Conservation (phyloP, 2,888 invertebrate species). For the Eupithecia centaureata region DNA sequence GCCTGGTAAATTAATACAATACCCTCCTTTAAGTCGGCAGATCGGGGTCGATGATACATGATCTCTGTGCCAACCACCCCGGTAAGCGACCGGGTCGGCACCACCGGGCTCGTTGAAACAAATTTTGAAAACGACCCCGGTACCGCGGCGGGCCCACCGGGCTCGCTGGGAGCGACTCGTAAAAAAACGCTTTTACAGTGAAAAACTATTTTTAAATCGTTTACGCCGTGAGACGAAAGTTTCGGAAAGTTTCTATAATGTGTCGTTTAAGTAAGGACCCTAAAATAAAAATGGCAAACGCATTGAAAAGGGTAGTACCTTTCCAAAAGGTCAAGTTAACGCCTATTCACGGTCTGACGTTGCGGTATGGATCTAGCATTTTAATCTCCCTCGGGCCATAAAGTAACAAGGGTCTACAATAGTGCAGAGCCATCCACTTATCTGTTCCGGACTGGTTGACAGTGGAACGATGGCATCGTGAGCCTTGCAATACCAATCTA, state of each 20-base stretch:
- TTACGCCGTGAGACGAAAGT: background rate
- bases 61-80: too few relatives aligned
- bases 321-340: conserved; percentile 6
- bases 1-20: too few relatives aligned
- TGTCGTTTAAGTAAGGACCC: background rate
- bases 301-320: background rate
- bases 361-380: conserved; percentile 38
- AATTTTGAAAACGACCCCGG: too few relatives aligned
- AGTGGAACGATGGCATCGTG: too few relatives aligned
- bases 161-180: too few relatives aligned
- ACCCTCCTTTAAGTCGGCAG: too few relatives aligned
- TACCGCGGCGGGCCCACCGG: too few relatives aligned
- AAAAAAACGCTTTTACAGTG: background rate
- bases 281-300: background rate
- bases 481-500: too few relatives aligned
- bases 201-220: background rate
- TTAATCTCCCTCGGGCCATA: conserved; percentile 32
- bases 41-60: too few relatives aligned
- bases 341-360: conserved; percentile 24
- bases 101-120: too few relatives aligned
- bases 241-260: background rate
- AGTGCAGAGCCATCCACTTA: conserved; percentile 2
- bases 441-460: background rate
- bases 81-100: too few relatives aligned
- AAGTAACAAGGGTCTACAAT: conserved; percentile 10